Conservation (phyloP, 2,113 vertebrate genomes). For the Rhea americana region DNA sequence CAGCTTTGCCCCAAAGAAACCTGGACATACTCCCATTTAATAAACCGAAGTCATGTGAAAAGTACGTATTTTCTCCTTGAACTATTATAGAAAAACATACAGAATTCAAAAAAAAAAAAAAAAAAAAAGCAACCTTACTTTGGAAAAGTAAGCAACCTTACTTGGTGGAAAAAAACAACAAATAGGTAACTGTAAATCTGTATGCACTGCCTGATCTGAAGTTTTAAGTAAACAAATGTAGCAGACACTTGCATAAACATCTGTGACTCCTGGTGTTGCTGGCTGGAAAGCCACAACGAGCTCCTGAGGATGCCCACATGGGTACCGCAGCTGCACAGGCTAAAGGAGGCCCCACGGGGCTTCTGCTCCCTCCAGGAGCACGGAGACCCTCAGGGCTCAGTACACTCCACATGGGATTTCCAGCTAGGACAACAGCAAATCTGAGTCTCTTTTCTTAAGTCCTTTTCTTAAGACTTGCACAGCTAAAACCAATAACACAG, state of each 20-base stretch:
- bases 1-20: background rate
- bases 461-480: background rate
- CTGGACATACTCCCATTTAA: background rate
- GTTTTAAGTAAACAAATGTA: background rate
- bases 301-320: background rate
- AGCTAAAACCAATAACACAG: background rate
- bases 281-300: background rate
- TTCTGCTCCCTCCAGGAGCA: background rate
- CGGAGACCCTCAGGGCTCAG: background rate
- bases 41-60: background rate
- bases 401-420: background rate
- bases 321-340: background rate
- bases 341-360: background rate
- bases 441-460: rapidly evolving
- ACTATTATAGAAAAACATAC: background rate
- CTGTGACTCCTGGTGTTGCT: background rate
- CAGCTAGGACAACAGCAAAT: background rate
- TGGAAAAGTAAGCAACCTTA: too few relatives aligned
- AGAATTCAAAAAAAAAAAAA: background rate
- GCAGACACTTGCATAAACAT: background rate
- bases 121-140: too few relatives aligned
- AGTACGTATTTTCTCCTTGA: background rate
- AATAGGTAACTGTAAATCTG: background rate
- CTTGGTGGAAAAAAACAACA: background rate
- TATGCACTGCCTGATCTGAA: background rate